These are phyloP conservation scores for Anastrepha obliqua DNA, from an alignment of 1,140 invertebrate species.

Conservation along the genomic window DNA sequence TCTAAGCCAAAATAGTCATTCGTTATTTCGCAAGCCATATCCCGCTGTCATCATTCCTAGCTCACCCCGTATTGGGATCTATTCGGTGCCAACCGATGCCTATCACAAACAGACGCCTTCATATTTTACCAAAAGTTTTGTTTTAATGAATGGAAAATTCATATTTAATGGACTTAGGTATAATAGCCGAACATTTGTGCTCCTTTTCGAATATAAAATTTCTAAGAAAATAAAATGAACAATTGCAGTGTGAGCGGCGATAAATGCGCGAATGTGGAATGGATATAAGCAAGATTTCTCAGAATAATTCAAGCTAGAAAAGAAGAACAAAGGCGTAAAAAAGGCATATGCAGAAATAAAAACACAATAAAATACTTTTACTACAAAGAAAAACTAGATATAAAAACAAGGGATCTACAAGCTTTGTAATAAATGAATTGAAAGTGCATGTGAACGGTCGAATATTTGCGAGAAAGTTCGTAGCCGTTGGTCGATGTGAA, in stretches of 20 bases:
- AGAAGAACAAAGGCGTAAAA: too few relatives aligned
- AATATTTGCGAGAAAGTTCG: too few relatives aligned
- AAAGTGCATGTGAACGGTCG: too few relatives aligned
- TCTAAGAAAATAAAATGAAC: not conserved
- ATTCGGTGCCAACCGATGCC: constrained; percentile 59
- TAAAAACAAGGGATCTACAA: too few relatives aligned
- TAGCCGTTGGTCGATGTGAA: too few relatives aligned
- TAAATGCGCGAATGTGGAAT: not conserved
- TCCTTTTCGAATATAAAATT: not conserved
- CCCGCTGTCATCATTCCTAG: not conserved
- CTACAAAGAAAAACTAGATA: too few relatives aligned
- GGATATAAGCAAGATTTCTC: too few relatives aligned
- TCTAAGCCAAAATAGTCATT: not conserved
- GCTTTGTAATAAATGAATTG: too few relatives aligned
- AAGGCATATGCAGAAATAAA: too few relatives aligned
- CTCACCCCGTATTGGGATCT: not conserved
- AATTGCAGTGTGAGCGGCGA: not conserved
- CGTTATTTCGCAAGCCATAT: not conserved
- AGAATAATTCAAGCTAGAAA: too few relatives aligned
- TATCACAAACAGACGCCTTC: constrained; percentile 70
- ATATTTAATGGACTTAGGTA: not conserved
- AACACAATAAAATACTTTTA: too few relatives aligned
- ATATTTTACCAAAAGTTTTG: constrained; percentile 60
- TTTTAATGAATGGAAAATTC: not conserved
- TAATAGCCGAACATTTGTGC: constrained; percentile 13